These are phyloP conservation scores for Eucidaris tribuloides DNA, from an alignment of 35 echinoderm and acorn worm species.

Conservation along the genomic window DNA sequence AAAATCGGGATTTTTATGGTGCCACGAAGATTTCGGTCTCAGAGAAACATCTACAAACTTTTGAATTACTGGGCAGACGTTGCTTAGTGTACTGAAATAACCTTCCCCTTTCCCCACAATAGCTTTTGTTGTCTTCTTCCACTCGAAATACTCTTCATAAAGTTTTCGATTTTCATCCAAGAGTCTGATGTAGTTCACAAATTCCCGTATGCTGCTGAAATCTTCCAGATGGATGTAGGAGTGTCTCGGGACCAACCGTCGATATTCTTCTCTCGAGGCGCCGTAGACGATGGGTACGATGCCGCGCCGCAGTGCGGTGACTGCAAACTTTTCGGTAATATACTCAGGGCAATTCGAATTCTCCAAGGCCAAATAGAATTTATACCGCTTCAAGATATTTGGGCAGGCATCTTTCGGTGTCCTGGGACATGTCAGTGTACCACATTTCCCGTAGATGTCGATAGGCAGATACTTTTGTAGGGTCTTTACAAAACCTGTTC, in stretches of 20 bases:
- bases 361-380: constrained; percentile 51
- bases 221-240: constrained; percentile 71
- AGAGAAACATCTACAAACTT: too few species aligned
- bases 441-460: constrained; percentile 21
- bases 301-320: constrained; percentile 17
- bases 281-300: constrained; percentile 77
- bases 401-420: background rate
- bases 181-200: constrained; percentile 37
- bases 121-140: too few species aligned
- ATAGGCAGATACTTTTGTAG: background rate
- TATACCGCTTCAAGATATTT: constrained; percentile 5
- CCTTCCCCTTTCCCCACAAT: too few species aligned
- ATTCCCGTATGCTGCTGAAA: constrained; percentile 14
- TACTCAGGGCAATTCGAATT: constrained; percentile 73
- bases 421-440: background rate
- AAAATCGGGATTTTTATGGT: too few species aligned
- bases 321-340: constrained; percentile 70
- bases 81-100: too few species aligned
- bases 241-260: constrained; percentile 40
- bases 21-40: too few species aligned
- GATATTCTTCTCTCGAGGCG: constrained; percentile 34
- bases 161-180: constrained; percentile 4
- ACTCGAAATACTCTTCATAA: constrained; percentile 69
- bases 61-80: too few species aligned
- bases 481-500: constrained; percentile 8